Percentiles rank a stretch among this genome's conserved stretches.
phyloP scores from a whole-genome alignment of 2,797 vertebrate genomes.

The Chelon auratus region DNA sequence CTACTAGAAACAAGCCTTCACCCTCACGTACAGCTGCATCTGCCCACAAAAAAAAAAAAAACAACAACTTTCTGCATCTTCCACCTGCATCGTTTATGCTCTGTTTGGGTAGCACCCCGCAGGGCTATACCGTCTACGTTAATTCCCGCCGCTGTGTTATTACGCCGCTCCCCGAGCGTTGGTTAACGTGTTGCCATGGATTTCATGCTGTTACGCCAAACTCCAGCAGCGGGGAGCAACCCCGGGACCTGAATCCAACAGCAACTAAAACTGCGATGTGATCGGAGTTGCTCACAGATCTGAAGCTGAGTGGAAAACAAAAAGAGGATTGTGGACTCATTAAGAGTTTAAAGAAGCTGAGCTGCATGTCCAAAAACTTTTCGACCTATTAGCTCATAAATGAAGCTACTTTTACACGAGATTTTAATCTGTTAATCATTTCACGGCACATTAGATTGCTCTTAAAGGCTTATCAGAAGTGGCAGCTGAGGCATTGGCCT shows the following conservation, averaged over 20 bases:
- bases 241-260: constrained; percentile 32
- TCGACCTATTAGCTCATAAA: no score
- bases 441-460: no score
- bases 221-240: constrained; percentile 39
- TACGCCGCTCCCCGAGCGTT: constrained; percentile 55
- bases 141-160: constrained; percentile 58
- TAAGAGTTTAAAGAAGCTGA: no score
- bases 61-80: constrained; percentile 4
- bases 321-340: no score
- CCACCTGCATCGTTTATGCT: constrained; percentile 35
- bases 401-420: no score
- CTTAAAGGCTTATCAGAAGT: no score
- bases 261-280: constrained; percentile 8
- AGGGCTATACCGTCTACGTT: constrained; percentile 42
- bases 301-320: not conserved
- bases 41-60: not conserved
- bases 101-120: constrained; percentile 35
- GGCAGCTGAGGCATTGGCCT: no score
- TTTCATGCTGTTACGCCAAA: constrained; percentile 44
- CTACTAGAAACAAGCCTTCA: no score
- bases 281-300: not conserved
- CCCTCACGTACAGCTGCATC: constrained; percentile 11
- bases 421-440: no score
- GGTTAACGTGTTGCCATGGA: constrained; percentile 59
- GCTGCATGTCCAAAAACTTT: no score